Conservation (phyloP, 2,113 vertebrate genomes). For the Beaufortia kweichowensis region DNA sequence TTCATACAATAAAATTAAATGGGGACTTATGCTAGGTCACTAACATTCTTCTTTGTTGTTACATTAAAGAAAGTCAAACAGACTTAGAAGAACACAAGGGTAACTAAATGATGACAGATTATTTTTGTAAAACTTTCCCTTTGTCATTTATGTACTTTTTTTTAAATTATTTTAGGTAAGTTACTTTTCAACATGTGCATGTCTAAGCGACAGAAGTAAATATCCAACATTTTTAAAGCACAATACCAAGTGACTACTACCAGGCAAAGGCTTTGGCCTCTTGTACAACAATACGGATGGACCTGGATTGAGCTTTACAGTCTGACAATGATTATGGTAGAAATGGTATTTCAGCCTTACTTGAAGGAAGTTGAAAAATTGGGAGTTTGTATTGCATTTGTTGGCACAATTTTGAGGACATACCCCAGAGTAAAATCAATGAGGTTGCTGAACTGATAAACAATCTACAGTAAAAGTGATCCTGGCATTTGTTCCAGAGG, state of each 20-base stretch:
- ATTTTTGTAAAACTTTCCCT: too few relatives aligned
- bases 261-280: constrained; percentile 76
- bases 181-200: constrained; percentile 76
- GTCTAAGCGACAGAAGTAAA: constrained; percentile 72
- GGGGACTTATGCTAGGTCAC: too few relatives aligned
- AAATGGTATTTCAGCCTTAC: constrained; percentile 71
- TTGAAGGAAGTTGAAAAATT: constrained; percentile 67
- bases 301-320: constrained; percentile 74
- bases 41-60: too few relatives aligned
- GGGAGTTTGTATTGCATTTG: constrained; percentile 73
- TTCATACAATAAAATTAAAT: too few relatives aligned
- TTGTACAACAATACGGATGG: constrained; percentile 75
- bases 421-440: constrained; percentile 65
- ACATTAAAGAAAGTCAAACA: too few relatives aligned
- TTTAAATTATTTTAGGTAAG: constrained; percentile 67
- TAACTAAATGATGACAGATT: too few relatives aligned
- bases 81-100: too few relatives aligned
- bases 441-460: constrained; percentile 70
- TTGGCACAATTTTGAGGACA: constrained; percentile 70
- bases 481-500: constrained; percentile 71
- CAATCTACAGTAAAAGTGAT: constrained; percentile 72
- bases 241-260: constrained; percentile 73
- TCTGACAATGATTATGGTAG: constrained; percentile 75
- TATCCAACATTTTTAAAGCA: constrained; percentile 76
- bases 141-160: not conserved